Conservation (phyloP, 2,113 vertebrate species). For the Gobiocypris rarus region DNA sequence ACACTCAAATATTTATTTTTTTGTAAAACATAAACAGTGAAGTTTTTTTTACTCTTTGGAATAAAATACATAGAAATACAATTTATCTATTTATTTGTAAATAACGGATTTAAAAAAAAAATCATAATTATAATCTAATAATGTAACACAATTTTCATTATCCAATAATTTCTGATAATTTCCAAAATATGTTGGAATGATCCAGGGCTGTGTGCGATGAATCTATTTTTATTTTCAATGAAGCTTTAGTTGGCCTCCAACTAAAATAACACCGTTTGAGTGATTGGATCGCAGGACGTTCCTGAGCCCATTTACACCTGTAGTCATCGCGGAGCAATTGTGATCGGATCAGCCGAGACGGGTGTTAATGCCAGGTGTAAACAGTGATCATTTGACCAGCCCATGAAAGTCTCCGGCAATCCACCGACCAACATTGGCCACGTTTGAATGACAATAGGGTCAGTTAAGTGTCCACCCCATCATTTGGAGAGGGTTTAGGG, state of each 20-base stretch:
- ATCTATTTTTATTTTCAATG: neutral
- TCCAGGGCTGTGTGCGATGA: neutral
- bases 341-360: neutral
- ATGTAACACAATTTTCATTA: neutral
- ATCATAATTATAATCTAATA: too few relatives aligned
- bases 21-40: too few relatives aligned
- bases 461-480: conserved; percentile 64
- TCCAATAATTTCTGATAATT: neutral
- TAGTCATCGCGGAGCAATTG: neutral
- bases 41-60: too few relatives aligned
- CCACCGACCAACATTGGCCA: conserved; percentile 48
- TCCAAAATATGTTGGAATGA: neutral
- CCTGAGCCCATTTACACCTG: conserved; percentile 8
- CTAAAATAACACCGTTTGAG: too few relatives aligned
- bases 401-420: neutral
- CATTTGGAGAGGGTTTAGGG: conserved; percentile 44
- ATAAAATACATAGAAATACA: neutral
- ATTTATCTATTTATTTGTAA: too few relatives aligned
- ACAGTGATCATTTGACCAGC: neutral
- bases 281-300: neutral
- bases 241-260: too few relatives aligned
- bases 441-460: conserved; percentile 73
- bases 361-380: conserved; percentile 17
- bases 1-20: too few relatives aligned
- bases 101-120: too few relatives aligned